Conservation (phyloP, 1,140 invertebrate species). For the Cataglyphis hispanica region DNA sequence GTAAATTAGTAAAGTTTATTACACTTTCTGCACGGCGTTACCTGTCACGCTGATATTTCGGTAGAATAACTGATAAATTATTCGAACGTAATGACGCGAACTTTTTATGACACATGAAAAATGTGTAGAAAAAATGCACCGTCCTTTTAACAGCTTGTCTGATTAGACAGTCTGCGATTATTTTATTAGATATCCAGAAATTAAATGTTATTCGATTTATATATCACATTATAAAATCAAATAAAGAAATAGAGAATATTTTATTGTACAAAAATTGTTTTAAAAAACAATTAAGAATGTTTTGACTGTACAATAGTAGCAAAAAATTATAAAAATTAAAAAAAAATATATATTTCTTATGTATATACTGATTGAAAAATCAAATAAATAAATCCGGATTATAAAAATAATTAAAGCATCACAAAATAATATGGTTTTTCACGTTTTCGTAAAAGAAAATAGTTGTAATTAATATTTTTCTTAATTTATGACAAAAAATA, state of each 20-base stretch:
- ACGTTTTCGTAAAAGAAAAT: too few species aligned
- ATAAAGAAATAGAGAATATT: not conserved
- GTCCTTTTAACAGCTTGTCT: not conserved
- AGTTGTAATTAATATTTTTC: too few species aligned
- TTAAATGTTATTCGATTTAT: conserved; percentile 1
- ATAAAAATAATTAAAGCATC: too few species aligned
- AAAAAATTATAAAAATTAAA: too few species aligned
- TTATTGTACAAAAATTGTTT: too few species aligned
- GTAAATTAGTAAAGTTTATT: conserved; percentile 61
- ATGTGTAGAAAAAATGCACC: not conserved
- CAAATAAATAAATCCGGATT: too few species aligned
- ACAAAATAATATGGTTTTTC: too few species aligned
- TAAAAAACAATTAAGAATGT: too few species aligned
- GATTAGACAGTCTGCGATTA: not conserved
- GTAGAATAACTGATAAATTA: not conserved
- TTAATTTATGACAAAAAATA: too few species aligned
- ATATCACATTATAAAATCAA: not conserved
- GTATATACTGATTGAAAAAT: too few species aligned
- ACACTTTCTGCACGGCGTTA: conserved; percentile 23
- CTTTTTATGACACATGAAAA: not conserved
- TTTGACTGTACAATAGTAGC: too few species aligned
- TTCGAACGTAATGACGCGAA: not conserved
- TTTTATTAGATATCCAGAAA: not conserved
- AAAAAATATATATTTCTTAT: too few species aligned
- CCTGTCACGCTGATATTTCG: not conserved